Evolutionary conservation across 2,888 invertebrate species (phyloP).

Genomic region (Plutella xylostella): DNA sequence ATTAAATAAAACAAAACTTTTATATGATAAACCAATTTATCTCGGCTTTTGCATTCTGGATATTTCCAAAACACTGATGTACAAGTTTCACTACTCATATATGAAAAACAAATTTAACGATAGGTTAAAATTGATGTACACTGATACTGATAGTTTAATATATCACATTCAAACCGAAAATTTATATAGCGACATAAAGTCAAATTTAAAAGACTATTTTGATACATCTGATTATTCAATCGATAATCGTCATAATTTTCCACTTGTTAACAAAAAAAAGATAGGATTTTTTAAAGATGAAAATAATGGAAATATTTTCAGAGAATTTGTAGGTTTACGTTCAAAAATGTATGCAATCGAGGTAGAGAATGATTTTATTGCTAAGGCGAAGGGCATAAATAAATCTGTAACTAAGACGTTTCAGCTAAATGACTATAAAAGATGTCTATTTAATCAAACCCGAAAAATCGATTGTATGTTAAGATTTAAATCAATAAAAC

Average conservation of each 20-base stretch:
- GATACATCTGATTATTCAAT: conserved; percentile 25
- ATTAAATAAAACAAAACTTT: conserved; percentile 15
- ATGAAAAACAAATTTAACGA: conserved; percentile 15
- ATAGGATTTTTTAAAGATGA: conserved; percentile 25
- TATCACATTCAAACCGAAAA: conserved; percentile 20
- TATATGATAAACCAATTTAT: conserved; percentile 20
- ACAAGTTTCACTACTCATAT: conserved; percentile 20
- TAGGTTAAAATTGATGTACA: conserved; percentile 18
- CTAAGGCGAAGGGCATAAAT: conserved; percentile 21
- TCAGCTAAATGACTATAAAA: conserved; percentile 15
- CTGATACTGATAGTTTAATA: conserved; percentile 22
- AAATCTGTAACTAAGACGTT: conserved; percentile 17
- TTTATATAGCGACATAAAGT: conserved; percentile 22
- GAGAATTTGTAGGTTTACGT: conserved; percentile 23
- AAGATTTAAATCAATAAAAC: conserved; percentile 18
- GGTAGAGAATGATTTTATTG: conserved; percentile 12
- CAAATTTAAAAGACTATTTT: conserved; percentile 17
- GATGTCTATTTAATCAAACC: conserved; percentile 15
- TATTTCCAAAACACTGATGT: conserved; percentile 19
- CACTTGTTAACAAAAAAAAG: conserved; percentile 23
- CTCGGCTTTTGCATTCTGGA: conserved; percentile 19
- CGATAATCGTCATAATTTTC: conserved; percentile 23
- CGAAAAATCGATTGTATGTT: conserved; percentile 10
- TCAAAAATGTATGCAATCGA: conserved; percentile 25
- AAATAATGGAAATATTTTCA: conserved; percentile 20